Base-by-base conservation (phyloP, 2,888 invertebrate genomes). In the Pristionchus japonicus region DNA sequence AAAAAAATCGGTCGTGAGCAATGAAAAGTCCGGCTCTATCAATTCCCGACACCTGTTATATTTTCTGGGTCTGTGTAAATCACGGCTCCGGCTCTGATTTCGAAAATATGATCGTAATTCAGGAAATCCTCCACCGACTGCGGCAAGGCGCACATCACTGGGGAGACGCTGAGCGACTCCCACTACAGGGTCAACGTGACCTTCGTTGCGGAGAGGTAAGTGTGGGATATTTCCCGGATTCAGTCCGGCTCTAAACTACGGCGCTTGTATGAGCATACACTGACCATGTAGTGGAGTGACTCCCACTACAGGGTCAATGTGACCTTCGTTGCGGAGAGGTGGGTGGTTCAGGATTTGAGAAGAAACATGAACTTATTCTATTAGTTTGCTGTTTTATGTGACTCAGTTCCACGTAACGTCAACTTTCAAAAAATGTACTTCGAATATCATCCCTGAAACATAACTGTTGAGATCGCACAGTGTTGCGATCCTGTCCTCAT, bases 91-190 rank as follows among this genome's bases (percentile, higher is more conserved):
- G 43, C 43, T 43, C 61, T 6, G 20, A 74, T 13, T 3, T 9
- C 77, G 20, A 23, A 77, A 77, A 7, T 40, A 40, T 77, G 23
- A 4, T 47, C 7, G 6, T 27, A 20, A 61, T 89, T 52, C 70
- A 91, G 91, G 47, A 84, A 85, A 31, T 88, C 88, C n/a, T n/a
- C 90, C 15, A 90, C 89, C 40, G 94, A 94, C 70, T 94, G 94
- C 88, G 94, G 94, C 31, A 93, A 93, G 83, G 92, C 94, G 52
- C 94, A 94, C 82, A 92, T 94, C 40, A 94, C 93, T 7, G 94
- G 94, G 17, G 94, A 94, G 86, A 90, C 91, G 52, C 89, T 93
- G 37, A 89, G 90, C 27, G 88, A 89, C 43, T 89, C 82, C 49
- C 90, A 91, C 88, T 94, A 94, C 88, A 90, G 93, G 57, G 92